Conservation (phyloP, 1,140 invertebrate genomes). For the Helicoverpa armigera region DNA sequence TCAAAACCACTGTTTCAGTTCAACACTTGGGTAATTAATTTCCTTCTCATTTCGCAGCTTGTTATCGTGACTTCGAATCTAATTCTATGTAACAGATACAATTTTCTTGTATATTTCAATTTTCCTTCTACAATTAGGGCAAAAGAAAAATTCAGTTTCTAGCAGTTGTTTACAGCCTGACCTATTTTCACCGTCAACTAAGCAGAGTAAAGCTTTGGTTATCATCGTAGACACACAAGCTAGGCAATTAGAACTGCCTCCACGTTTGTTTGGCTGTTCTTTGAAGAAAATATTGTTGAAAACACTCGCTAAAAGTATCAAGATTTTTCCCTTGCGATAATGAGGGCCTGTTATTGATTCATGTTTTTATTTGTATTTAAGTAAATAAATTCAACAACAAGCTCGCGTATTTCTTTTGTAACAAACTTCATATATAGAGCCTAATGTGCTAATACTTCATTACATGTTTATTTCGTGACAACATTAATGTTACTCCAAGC, state of each 20-base stretch:
- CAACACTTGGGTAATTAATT: slow-evolving; percentile 49
- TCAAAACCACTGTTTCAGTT: slow-evolving; percentile 53
- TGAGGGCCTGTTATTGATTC: slow-evolving; percentile 4
- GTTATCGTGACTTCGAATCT: neutral
- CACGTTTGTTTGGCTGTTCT: slow-evolving; percentile 7
- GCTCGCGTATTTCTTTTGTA: neutral
- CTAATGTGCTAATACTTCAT: neutral
- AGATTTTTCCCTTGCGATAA: neutral
- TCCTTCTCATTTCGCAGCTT: slow-evolving; percentile 29
- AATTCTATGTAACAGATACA: neutral
- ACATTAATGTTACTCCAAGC: neutral
- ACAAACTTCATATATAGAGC: neutral
- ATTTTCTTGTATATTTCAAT: neutral
- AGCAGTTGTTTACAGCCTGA: slow-evolving; percentile 11
- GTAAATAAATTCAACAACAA: neutral
- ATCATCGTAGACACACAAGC: slow-evolving; percentile 20
- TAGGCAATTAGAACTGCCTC: slow-evolving; percentile 28
- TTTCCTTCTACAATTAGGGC: neutral
- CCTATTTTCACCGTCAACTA: slow-evolving; percentile 20
- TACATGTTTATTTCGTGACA: neutral
- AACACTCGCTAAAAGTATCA: slow-evolving; percentile 4
- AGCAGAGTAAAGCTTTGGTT: slow-evolving; percentile 24
- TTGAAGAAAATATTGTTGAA: neutral
- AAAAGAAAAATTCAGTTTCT: neutral
- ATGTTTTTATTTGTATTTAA: slow-evolving; percentile 13